Evolutionary conservation across 2,888 invertebrate species (phyloP), one percentile per base, ranked within the genome.

Genomic region (Sericinus montela): DNA sequence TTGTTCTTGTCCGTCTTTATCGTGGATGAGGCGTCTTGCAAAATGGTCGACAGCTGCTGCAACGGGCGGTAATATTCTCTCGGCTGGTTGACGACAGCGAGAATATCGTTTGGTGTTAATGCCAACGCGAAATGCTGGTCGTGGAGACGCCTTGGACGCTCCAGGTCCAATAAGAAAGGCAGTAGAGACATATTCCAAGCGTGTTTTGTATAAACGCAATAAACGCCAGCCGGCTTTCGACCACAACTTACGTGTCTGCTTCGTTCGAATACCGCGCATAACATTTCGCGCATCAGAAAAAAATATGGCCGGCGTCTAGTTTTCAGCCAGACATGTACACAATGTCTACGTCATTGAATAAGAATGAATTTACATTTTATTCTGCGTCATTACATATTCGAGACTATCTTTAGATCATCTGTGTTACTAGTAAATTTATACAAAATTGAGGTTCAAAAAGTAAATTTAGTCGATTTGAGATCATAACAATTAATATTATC

Each of bases 131-230:
- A 84, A 15, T 81, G 75, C 54, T 86, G 87, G 48, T 86, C 78
- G 4, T 72, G 32, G 1, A 85, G 62, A 1, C 75, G 74, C 37
- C 60, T 64, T 2, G 77, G 75, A 34, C 62, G 63, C n/a, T 55
- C 48, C 9, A 72, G 67, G 23, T 67, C 75, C 29, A 75, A 55
- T 0, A 75, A 28, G 45, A 63, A 72, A 29, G 80, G 80, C 58
- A 73, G 57, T 25, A 78, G 57, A 62, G 76, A 72, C 79, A 80
- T 78, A 53, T 61, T 71, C 14, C 30, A 1, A 3, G 7, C 14
- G 10, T 3, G 11, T 28, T 23, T 37, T 15, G 94, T 63, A 91
- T 92, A 1, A 92, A 94, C 66, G 94, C 93, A 9, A 93, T 82
- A 93, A 83, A 25, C 9, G 94, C 84, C 25, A 76, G 84, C 51